Percentiles rank a stretch among this genome's conserved stretches.
These are phyloP conservation scores for Cyprinella venusta DNA, from an alignment of 2,797 vertebrate genomes.

Conservation along the genomic window DNA sequence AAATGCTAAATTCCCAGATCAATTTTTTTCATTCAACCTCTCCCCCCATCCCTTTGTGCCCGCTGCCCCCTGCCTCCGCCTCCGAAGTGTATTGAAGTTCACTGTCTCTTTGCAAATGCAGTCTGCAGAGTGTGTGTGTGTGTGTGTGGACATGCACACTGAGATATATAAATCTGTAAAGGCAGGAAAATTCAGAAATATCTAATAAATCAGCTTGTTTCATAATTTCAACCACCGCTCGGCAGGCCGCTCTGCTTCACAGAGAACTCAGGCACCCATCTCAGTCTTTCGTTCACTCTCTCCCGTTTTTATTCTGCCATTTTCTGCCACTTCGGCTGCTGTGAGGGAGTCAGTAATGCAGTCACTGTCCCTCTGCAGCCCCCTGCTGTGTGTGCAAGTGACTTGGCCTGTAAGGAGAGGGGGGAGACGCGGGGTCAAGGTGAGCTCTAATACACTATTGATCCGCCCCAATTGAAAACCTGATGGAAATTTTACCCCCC, in stretches of 20 bases:
- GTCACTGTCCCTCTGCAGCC: constrained; percentile 79
- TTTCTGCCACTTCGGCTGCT: constrained; percentile 85
- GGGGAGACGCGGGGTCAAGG: constrained; percentile 83
- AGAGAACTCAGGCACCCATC: background rate
- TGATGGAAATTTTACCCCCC: constrained; percentile 86
- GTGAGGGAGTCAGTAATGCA: constrained; percentile 81
- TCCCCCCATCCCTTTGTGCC: constrained; percentile 62
- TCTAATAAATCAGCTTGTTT: constrained; percentile 24
- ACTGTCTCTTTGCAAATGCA: constrained; percentile 68
- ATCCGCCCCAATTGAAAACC: constrained; percentile 88
- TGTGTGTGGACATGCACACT: constrained; percentile 31
- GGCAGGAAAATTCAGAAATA: background rate
- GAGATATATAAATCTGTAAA: constrained; percentile 5
- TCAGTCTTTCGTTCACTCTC: constrained; percentile 56
- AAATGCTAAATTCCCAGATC: constrained; percentile 84
- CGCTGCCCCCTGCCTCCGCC: constrained; percentile 69
- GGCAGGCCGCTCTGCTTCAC: constrained; percentile 9
- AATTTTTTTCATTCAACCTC: constrained; percentile 82
- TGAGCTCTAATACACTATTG: constrained; percentile 90
- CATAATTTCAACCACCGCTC: constrained; percentile 1
- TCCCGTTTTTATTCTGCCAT: constrained; percentile 81
- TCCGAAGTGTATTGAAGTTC: constrained; percentile 69
- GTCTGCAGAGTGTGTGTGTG: constrained; percentile 29
- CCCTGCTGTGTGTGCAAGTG: constrained; percentile 83
- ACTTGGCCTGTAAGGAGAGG: constrained; percentile 78